Evolutionary conservation across 2,888 invertebrate genomes (phyloP), one percentile per base, ranked within the genome.

Genomic region (Venusia cambrica): DNA sequence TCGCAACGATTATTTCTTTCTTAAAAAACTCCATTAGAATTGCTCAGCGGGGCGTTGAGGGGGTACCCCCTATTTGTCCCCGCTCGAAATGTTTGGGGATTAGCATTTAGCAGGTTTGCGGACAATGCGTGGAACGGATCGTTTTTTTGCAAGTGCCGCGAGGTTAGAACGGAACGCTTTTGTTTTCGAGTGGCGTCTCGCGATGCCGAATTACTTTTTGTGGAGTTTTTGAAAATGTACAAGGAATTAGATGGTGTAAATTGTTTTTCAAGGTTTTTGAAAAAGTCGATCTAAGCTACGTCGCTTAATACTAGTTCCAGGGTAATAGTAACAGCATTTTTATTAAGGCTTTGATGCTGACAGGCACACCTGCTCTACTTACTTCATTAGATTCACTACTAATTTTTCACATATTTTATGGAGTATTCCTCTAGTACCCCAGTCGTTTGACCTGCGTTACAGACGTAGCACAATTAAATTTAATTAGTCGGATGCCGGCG

Each of bases 1-100:
- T 66, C 62, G 54, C 62, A 55, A 58, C 67, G 62, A 73, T 69
- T 67, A 69, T 71, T 70, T 63, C 61, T 69, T 73, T 69, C 73
- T 74, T 71, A 51, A 65, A 72, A 75, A 74, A 70, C 69, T 69
- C 73, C 71, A 73, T 78, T 77, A 77, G 68, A 61, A 69, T 60
- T 55, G 66, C 53, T 62, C 54, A 53, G 57, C 46, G 38, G 41
- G 35, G 39, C 45, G 41, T 52, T 25, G 48, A 43, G 38, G 51
- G 47, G 17, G 7, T 2, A 18, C 29, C 35, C 39, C 40, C 40
- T 15, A 35, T 36, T 35, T 44, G 50, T 39, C 45, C 50, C 36
- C 37, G 38, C 37, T 45, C 38, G 21, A 51, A 58, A 57, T 51
- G 55, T 62, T 60, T 60, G 48, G 51, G 57, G 63, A 67, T 68